phyloP scores from a whole-genome alignment of 2,113 vertebrate genomes.

The Aplodontia rufa region DNA sequence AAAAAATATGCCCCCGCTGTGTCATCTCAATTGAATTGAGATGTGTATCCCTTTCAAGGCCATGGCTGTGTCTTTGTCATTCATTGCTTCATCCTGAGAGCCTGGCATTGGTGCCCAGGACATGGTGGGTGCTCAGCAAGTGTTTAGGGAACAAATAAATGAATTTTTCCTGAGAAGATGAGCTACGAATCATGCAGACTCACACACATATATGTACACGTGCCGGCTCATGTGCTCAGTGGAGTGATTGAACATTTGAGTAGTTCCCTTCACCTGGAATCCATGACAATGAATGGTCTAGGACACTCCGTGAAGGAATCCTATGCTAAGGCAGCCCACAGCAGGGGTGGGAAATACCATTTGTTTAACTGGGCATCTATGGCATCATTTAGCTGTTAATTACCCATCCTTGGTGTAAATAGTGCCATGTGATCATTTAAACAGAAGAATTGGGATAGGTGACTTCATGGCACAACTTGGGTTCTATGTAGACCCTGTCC shows the following conservation, averaged over 20 bases:
- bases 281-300: rapidly evolving
- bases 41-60: not conserved
- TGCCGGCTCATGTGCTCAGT: rapidly evolving
- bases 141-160: not conserved
- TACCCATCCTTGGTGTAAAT: slow-evolving; percentile 62
- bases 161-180: not conserved
- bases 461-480: slow-evolving; percentile 8
- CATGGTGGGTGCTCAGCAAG: not conserved
- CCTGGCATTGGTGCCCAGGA: not conserved
- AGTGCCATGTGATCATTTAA: slow-evolving; percentile 69
- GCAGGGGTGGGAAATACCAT: not conserved
- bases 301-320: not conserved
- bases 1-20: not conserved
- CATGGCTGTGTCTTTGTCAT: not conserved
- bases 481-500: not conserved
- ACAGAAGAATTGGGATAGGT: slow-evolving; percentile 62
- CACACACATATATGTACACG: rapidly evolving
- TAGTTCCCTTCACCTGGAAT: not conserved
- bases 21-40: not conserved
- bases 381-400: slow-evolving; percentile 25
- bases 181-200: not conserved
- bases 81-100: not conserved
- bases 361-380: slow-evolving; percentile 68
- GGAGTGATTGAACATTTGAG: rapidly evolving
- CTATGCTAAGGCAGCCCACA: slow-evolving; percentile 60